Percentiles rank a stretch among this genome's conserved stretches.
These are phyloP conservation scores for Drosophila tani DNA, from an alignment of 1,140 invertebrate genomes.

Conservation along the genomic window DNA sequence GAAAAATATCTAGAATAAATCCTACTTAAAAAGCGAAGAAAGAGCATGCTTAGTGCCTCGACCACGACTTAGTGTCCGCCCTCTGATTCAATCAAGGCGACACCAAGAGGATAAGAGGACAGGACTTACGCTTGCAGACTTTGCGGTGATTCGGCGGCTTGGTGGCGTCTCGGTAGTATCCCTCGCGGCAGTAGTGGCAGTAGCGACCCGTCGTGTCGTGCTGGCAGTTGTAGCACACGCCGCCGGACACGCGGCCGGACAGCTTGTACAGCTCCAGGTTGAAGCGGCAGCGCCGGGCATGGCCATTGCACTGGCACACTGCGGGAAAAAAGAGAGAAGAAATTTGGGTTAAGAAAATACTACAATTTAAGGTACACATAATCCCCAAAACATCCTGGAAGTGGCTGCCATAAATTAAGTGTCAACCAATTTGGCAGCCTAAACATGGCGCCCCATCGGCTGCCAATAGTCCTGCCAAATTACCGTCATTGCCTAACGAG, in stretches of 20 bases:
- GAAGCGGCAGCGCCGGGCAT: slow-evolving; percentile 96
- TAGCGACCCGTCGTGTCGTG: slow-evolving; percentile 96
- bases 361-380: too few species aligned
- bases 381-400: neutral
- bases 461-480: slow-evolving; percentile 17
- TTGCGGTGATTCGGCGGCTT: slow-evolving; percentile 95
- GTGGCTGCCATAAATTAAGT: neutral
- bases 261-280: slow-evolving; percentile 98
- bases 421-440: slow-evolving; percentile 2
- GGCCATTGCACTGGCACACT: slow-evolving; percentile 98
- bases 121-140: slow-evolving; percentile 95
- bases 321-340: slow-evolving; percentile 76
- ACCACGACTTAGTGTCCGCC: neutral
- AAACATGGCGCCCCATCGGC: neutral
- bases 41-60: neutral
- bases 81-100: slow-evolving; percentile 21
- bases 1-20: neutral
- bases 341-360: neutral
- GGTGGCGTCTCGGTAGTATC: slow-evolving; percentile 94
- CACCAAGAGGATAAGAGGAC: neutral
- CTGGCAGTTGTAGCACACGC: slow-evolving; percentile 95
- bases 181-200: slow-evolving; percentile 97
- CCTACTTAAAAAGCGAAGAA: neutral
- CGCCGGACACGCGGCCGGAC: slow-evolving; percentile 94
- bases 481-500: slow-evolving; percentile 24